Base-by-base conservation (phyloP, 1,140 invertebrate genomes). In the Drosophila nannoptera region DNA sequence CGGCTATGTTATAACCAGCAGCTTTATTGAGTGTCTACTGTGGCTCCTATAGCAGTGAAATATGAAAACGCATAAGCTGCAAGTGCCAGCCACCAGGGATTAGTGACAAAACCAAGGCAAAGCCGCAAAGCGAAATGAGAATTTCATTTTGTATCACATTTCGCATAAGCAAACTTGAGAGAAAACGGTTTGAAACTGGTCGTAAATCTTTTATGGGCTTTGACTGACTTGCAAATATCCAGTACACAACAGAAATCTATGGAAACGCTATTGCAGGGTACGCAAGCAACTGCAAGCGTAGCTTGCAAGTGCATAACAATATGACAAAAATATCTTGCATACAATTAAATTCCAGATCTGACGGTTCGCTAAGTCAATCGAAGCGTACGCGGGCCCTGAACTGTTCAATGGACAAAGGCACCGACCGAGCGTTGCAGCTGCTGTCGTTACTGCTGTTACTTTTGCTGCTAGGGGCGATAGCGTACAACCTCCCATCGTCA, bases 131-230 rank as follows among this genome's bases (percentile, higher is more conserved):
- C 66, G 69, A 78, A 76, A 84, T 67, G 69, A 64, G 59, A 76
- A 75, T 78, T 84, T 69, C 68, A 76, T 66, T 73, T 67, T 33
- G 76, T 84, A 83, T 83, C 59, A 78, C 65, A 73, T 83, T 84
- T 78, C 75, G 61, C 45, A 50, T 53, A 54, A 70, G 64, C 73
- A 78, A 77, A 14, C 36, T 42, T 9, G 22, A 42, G 8, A 35
- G 45, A 56, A 72, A 72, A 65, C 52, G 46, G 33, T 12, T 42
- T n/a, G 54, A 52, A 14, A 35, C 45, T 33, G 7, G 49, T 40
- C 59, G 3, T 11, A 31, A 31, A 9, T 9, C 8, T 33, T 38
- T 5, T 0, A 3, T 9, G 0, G 9, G 11, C 4, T 36, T 8
- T 60, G 38, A 11, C 12, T 32, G 32, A 48, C 45, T 45, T 22